phyloP scores from a whole-genome alignment of 2,113 vertebrate genomes.

The Serilophus lunatus region DNA sequence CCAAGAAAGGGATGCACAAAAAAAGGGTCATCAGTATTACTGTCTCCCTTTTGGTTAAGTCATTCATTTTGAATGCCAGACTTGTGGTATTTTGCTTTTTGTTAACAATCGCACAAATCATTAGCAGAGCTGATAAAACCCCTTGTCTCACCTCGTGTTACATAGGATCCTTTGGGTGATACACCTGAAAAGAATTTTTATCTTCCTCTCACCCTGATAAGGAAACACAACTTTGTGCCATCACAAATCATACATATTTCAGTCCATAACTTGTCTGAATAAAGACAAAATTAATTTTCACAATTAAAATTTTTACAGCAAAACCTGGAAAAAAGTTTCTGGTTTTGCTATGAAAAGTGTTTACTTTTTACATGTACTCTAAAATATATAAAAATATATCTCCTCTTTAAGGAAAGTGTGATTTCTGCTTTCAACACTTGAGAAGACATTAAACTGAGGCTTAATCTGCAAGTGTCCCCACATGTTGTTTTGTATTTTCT shows the following conservation, averaged over 20 bases:
- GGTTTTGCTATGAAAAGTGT: background rate
- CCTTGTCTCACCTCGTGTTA: background rate
- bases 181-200: background rate
- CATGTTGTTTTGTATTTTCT: background rate
- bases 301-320: background rate
- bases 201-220: background rate
- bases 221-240: background rate
- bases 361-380: background rate
- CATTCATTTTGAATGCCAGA: background rate
- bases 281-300: background rate
- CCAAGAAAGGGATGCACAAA: background rate
- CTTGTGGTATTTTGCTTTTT: background rate
- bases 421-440: background rate
- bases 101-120: background rate
- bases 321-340: background rate
- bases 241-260: background rate
- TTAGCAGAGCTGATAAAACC: background rate
- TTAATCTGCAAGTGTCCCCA: background rate
- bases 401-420: background rate
- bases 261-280: background rate
- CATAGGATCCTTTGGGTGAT: background rate
- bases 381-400: background rate
- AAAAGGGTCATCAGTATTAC: background rate
- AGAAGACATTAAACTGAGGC: background rate
- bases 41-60: background rate